Evolutionary conservation across 2,113 vertebrate species (phyloP), one percentile per base, ranked within the genome.

Genomic region (Tenrec ecaudatus): DNA sequence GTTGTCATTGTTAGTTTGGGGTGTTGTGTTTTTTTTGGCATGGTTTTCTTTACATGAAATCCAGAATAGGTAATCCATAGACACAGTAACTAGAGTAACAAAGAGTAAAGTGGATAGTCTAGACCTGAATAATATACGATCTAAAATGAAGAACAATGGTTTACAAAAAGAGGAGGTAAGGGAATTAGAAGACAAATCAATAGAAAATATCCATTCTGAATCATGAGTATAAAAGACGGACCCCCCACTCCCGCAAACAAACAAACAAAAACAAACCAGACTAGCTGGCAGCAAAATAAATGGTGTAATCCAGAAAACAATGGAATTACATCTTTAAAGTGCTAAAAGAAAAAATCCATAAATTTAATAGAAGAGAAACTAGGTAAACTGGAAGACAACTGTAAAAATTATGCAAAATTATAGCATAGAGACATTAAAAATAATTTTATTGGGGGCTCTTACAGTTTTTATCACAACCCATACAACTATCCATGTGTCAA

Each of bases 51-150:
- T 47, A 47, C 10, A 47, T 47, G 43, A 47, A 47, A 47, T 47
- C 43, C 43, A 47, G 43, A 47, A 47, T 47, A 47, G 43, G 43
- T 53, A 79, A 62, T 29, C 62, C 87, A 82, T 89, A 68, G 81
- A 93, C 88, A 27, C 25, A 71, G 77, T 22, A 14, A 66, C 47
- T 5, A 53, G 47, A 53, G 6, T 53, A 53, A 53, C 47, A 53
- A 53, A 53, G 47, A 53, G 11, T 53, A 53, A 53, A 53, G 66
- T 47, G 31, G 53, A 47, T 36, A 66, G 47, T 77, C 71, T 83
- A 89, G 40, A 85, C 75, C 60, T 53, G 20, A 82, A 82, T 82
- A 82, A 68, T 73, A n/a, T 1, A 86, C 66, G 57, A 86, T 68
- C 6, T 75, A 19, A 88, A 75, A 84, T 53, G 53, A 66, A 73